Evolutionary conservation across 2,888 invertebrate species (phyloP).

Genomic region (Heliconius aoede): DNA sequence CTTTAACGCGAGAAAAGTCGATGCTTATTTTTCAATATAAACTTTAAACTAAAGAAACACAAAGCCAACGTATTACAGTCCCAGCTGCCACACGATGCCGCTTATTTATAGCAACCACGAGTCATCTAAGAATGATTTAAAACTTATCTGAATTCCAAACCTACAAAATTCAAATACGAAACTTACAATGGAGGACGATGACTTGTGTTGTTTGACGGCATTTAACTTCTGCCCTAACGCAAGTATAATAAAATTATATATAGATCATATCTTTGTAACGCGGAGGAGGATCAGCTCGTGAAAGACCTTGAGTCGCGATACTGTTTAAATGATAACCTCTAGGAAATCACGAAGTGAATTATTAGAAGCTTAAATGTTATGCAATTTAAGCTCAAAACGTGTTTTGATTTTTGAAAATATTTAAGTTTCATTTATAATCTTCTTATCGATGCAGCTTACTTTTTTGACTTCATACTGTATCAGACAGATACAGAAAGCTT

Average conservation of each 20-base stretch:
- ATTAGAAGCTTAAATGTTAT: slow-evolving; percentile 16
- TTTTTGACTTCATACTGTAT: too few species aligned
- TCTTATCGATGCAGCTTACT: too few species aligned
- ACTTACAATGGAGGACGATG: slow-evolving; percentile 5
- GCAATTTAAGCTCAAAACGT: not conserved
- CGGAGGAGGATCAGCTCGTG: slow-evolving; percentile 21
- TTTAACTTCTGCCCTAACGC: slow-evolving; percentile 18
- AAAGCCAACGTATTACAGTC: not conserved
- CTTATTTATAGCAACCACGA: not conserved
- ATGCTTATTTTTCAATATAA: not conserved
- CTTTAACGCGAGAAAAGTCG: too few species aligned
- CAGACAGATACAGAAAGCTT: too few species aligned
- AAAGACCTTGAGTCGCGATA: slow-evolving; percentile 25
- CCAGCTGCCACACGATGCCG: not conserved
- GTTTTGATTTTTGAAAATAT: not conserved
- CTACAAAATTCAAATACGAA: not conserved
- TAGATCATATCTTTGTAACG: slow-evolving; percentile 16
- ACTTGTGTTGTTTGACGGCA: slow-evolving; percentile 18
- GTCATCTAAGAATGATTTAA: not conserved
- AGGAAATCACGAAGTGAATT: slow-evolving; percentile 37
- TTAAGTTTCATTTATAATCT: too few species aligned
- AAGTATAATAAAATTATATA: slow-evolving; percentile 18
- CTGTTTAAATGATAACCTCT: slow-evolving; percentile 41
- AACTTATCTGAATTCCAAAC: not conserved
- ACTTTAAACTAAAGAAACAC: not conserved